Evolutionary conservation across 1,140 invertebrate genomes (phyloP).

Genomic region (Zaprionus inermis): DNA sequence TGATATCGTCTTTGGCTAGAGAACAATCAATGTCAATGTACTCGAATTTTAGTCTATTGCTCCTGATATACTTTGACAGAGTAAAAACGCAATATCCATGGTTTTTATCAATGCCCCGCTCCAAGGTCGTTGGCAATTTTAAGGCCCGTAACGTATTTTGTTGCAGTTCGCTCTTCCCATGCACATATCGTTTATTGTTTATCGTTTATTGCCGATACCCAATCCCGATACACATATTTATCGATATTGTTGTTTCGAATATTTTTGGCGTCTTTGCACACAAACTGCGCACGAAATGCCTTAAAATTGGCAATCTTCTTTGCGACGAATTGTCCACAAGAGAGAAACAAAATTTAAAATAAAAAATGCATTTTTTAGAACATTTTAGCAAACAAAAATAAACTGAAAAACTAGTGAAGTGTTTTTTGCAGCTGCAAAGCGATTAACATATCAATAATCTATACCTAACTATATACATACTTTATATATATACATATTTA

Average conservation of each 20-base stretch:
- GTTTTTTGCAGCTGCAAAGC: slow-evolving; percentile 19
- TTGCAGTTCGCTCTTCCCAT: slow-evolving; percentile 27
- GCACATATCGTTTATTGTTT: neutral
- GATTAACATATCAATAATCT: slow-evolving; percentile 23
- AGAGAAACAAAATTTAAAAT: slow-evolving; percentile 14
- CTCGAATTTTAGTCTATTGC: slow-evolving; percentile 84
- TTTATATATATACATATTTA: slow-evolving; percentile 54
- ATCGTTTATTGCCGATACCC: neutral
- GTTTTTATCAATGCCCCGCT: slow-evolving; percentile 56
- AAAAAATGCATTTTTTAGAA: slow-evolving; percentile 6
- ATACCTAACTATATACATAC: slow-evolving; percentile 30
- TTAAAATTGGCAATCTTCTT: slow-evolving; percentile 79
- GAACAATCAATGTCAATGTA: slow-evolving; percentile 73
- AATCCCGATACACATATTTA: neutral
- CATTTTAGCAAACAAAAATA: slow-evolving; percentile 5
- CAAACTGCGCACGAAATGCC: slow-evolving; percentile 54
- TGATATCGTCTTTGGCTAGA: slow-evolving; percentile 69
- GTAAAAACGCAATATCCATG: slow-evolving; percentile 61
- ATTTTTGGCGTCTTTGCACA: slow-evolving; percentile 31
- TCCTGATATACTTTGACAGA: slow-evolving; percentile 84
- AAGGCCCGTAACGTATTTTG: slow-evolving; percentile 65
- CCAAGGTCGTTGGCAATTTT: slow-evolving; percentile 83
- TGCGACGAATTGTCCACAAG: slow-evolving; percentile 65
- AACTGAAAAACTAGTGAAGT: slow-evolving; percentile 43
- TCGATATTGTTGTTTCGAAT: neutral